Base-by-base conservation (phyloP, 2,888 invertebrate genomes). In the Thysanoteuthis rhombus region DNA sequence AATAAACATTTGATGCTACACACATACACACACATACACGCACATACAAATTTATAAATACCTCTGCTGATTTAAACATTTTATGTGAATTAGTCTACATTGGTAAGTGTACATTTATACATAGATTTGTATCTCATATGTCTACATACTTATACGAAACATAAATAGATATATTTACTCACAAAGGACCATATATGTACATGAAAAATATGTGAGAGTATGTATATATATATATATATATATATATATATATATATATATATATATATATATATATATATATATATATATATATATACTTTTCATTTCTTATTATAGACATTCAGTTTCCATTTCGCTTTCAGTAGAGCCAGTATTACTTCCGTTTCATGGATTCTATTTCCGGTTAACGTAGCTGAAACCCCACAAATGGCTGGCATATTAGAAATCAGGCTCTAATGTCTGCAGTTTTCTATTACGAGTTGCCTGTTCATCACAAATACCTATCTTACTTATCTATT, bases 221-320 rank as follows among this genome's bases (percentile, higher is more conserved):
- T 58, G 32, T 58, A 8, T 58, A 32, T 58, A 32, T 28, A 32
- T 58, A 32, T 58, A 10, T 28, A 32, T 58, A 32, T 58, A 10
- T 58, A 32, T 58, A 32, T 32, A 32, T 5, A 22, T 32, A 10
- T 1, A 8, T 28, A 25, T 58, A 32, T 8, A 8, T 32, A 32
- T 5, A 8, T 58, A 32, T 32, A 8, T 58, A 32, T 58, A 8
- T 28, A 12, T 58, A 25, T 58, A 16, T 28, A 32, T 58, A 32
- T 58, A 5, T 32, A 32, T 28, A 32, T n/a, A n/a, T n/a, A n/a
- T n/a, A n/a, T n/a, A n/a, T n/a, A n/a, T n/a, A n/a, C 1, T 36
- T 75, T 75, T n/a, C n/a, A n/a, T n/a, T 75, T 75, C 75, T n/a
- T 75, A 75, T 75, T 75, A n/a, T 75, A n/a, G 75, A n/a, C 75